Evolutionary conservation across 2,113 vertebrate genomes (phyloP), one percentile per base, ranked within the genome.

Genomic region (Mirounga angustirostris): DNA sequence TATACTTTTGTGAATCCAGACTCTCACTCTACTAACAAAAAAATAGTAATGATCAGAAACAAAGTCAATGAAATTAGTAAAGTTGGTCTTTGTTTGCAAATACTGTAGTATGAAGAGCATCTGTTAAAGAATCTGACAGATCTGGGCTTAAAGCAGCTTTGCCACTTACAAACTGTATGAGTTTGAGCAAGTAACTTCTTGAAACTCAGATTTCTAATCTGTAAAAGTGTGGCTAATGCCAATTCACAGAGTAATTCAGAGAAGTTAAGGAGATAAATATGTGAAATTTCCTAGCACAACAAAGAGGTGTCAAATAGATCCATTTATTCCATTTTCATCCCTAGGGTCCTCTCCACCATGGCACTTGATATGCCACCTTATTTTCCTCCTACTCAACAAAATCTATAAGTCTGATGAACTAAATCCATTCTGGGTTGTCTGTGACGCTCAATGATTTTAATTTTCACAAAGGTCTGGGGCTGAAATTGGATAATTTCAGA

Each of bases 151-250:
- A 54, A 93, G 46, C 28, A 61, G 4, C 6, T 92, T 85, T 84
- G 73, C 24, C 19, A 52, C 24, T 61, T 73, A 84, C 2, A 78
- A 87, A 22, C 12, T 33, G 19, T 67, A 36, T 74, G n/a, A 50
- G 28, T 93, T 93, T 92, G 59, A 19, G 33, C 30, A 95, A 93
- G 30, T 24, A 78, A 95, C 11, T 92, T 97, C 59, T 89, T 84
- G 13, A 94, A 93, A 92, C 21, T 91, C 8, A 33, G 7, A 95
- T 86, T 97, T 94, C 91, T 92, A 83, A 91, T 82, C 56, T 71
- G 8, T 69, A 69, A 58, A 78, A 92, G 14, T 52, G 19, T 74
- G 33, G 50, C 63, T 43, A 69, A 96, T 61, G 85, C 0, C 13
- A 95, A 94, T 59, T 67, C 30, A 82, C 22, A 65, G 50, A 79